Percentiles rank a stretch among this genome's conserved stretches.
phyloP scores from a whole-genome alignment of 2,888 invertebrate species.

The Darwinula stevensoni region DNA sequence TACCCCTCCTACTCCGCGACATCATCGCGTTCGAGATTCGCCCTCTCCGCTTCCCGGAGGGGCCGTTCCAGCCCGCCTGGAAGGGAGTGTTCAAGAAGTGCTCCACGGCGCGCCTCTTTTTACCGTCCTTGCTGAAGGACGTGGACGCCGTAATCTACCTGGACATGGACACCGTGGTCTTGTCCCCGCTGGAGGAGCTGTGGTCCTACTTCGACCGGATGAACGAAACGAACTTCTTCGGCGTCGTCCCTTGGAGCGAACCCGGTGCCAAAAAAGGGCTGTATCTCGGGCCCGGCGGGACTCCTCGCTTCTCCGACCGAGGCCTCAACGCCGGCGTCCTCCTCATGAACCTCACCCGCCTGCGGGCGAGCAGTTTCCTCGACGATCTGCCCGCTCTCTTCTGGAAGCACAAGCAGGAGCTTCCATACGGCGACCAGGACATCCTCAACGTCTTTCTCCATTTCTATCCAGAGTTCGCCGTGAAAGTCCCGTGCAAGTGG shows the following conservation, averaged over 20 bases:
- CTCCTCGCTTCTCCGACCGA: too few relatives aligned
- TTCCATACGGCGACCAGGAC: slow-evolving; percentile 95
- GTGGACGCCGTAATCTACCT: slow-evolving; percentile 66
- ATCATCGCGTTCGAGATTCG: too few relatives aligned
- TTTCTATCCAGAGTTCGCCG: slow-evolving; percentile 45
- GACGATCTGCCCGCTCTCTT: slow-evolving; percentile 53
- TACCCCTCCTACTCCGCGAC: too few relatives aligned
- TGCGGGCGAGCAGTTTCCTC: slow-evolving; percentile 59
- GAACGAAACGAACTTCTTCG: slow-evolving; percentile 56
- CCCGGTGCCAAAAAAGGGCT: too few relatives aligned
- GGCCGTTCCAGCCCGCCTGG: too few relatives aligned
- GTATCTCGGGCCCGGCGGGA: too few relatives aligned
- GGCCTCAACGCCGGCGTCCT: slow-evolving; percentile 90
- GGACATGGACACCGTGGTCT: slow-evolving; percentile 67
- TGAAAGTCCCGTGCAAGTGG: slow-evolving; percentile 52
- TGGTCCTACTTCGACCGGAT: slow-evolving; percentile 56
- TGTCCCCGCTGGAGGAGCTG: slow-evolving; percentile 46
- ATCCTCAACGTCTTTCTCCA: slow-evolving; percentile 70
- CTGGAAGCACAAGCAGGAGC: slow-evolving; percentile 50
- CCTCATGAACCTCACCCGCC: slow-evolving; percentile 81
- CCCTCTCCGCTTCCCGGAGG: too few relatives aligned
- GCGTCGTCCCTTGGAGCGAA: too few relatives aligned
- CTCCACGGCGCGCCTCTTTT: too few relatives aligned
- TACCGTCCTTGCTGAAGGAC: slow-evolving; percentile 40
- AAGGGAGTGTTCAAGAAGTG: too few relatives aligned